Percentiles rank a stretch among this genome's conserved stretches.
These are phyloP conservation scores for Drosophila rubida DNA, from an alignment of 2,888 invertebrate genomes.

Conservation along the genomic window DNA sequence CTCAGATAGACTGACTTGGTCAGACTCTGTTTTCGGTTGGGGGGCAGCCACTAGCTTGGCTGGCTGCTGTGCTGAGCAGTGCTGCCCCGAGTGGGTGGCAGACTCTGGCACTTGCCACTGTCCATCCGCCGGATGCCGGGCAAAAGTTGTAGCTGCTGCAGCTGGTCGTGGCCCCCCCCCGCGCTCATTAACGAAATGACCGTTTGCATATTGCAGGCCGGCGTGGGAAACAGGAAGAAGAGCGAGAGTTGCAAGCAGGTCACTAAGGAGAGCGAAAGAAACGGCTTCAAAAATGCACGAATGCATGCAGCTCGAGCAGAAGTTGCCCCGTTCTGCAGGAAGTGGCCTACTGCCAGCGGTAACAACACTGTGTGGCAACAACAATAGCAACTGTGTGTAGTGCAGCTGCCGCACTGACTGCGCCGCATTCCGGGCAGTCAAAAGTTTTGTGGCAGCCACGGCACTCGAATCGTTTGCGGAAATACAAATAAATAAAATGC, in stretches of 20 bases:
- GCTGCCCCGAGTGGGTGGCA: constrained; percentile 13
- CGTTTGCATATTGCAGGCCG: constrained; percentile 75
- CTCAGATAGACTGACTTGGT: constrained; percentile 3
- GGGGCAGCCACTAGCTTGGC: constrained; percentile 27
- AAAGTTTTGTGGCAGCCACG: constrained; percentile 66
- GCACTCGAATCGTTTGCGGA: constrained; percentile 74
- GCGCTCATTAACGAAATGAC: constrained; percentile 83
- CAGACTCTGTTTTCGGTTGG: constrained; percentile 3
- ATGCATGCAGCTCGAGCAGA: constrained; percentile 56
- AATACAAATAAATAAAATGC: constrained; percentile 74
- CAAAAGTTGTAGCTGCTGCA: constrained; percentile 59
- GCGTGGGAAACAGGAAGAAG: constrained; percentile 2
- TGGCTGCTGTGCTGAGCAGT: constrained; percentile 28
- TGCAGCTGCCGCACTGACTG: constrained; percentile 17
- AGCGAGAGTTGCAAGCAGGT: no score
- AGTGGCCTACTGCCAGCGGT: constrained; percentile 73
- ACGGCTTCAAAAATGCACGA: constrained; percentile 77
- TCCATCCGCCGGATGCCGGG: constrained; percentile 70
- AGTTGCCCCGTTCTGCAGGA: constrained; percentile 61
- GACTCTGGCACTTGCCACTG: constrained; percentile 25
- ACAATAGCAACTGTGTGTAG: constrained; percentile 23
- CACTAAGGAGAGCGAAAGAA: constrained; percentile 52
- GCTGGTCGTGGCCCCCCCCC: constrained; percentile 32
- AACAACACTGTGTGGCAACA: constrained; percentile 21
- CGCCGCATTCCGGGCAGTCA: constrained; percentile 52